Conservation (phyloP, 2,113 vertebrate genomes). For the Guaruba guarouba region DNA sequence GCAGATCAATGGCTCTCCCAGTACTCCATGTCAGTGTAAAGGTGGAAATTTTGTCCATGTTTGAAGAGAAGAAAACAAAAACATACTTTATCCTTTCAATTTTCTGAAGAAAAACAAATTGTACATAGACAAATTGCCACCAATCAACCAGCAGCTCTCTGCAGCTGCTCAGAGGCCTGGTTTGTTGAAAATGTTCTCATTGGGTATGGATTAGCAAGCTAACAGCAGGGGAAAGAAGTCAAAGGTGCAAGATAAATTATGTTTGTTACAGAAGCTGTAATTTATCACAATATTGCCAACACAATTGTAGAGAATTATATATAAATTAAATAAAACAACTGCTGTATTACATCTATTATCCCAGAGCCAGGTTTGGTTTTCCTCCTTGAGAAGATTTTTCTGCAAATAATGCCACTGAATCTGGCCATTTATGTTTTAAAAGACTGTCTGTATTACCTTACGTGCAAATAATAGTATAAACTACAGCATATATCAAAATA, state of each 20-base stretch:
- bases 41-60: not conserved
- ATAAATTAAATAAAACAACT: slow-evolving; percentile 22
- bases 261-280: not conserved
- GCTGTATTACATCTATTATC: not conserved
- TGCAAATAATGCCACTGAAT: not conserved
- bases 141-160: not conserved
- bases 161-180: not conserved
- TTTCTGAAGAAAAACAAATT: not conserved
- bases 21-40: not conserved
- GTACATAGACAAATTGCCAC: not conserved
- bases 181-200: not conserved
- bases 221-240: not conserved
- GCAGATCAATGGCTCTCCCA: fast-evolving
- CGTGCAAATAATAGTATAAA: not conserved
- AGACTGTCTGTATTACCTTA: not conserved
- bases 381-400: not conserved
- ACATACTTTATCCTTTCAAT: not conserved
- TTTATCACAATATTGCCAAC: slow-evolving; percentile 1
- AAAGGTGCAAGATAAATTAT: not conserved
- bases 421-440: not conserved
- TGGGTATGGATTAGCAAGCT: not conserved
- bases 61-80: not conserved
- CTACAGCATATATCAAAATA: not conserved
- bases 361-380: not conserved
- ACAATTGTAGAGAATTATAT: not conserved